A percentile compares a stretch with the other conserved stretches of the same genome.
phyloP scores from a whole-genome alignment of 2,888 invertebrate species.

The Ptychoptera contaminata region DNA sequence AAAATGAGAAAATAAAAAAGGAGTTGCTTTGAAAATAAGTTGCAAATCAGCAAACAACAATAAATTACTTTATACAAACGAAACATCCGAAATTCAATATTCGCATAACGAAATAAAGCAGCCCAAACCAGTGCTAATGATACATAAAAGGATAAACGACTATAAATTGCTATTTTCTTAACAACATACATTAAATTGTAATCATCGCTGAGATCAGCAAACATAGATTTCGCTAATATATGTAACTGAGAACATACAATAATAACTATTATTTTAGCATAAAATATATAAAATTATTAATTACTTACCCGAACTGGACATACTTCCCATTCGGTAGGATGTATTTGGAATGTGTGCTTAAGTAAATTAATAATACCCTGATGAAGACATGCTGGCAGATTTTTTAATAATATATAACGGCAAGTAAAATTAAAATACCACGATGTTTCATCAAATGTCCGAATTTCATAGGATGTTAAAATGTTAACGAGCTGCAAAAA shows the following conservation, averaged over 20 bases:
- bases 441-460: too few species aligned
- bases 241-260: slow-evolving; percentile 1
- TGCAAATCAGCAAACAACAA: too few species aligned
- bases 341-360: neutral
- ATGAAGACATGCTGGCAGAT: neutral
- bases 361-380: neutral
- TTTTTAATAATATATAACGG: too few species aligned
- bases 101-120: neutral
- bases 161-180: neutral
- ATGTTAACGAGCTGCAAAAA: too few species aligned
- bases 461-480: too few species aligned
- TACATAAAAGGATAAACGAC: neutral
- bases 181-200: slow-evolving; percentile 1
- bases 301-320: neutral
- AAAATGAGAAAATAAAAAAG: too few species aligned
- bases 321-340: neutral
- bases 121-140: neutral
- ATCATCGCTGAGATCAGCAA: neutral
- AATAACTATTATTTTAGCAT: neutral
- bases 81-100: neutral
- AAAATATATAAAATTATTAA: neutral
- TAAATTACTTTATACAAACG: slow-evolving; percentile 2
- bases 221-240: neutral
- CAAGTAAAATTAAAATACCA: too few species aligned
- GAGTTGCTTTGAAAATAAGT: too few species aligned